Evolutionary conservation across 2,888 invertebrate genomes (phyloP).

Genomic region (Scaptomyza flava): DNA sequence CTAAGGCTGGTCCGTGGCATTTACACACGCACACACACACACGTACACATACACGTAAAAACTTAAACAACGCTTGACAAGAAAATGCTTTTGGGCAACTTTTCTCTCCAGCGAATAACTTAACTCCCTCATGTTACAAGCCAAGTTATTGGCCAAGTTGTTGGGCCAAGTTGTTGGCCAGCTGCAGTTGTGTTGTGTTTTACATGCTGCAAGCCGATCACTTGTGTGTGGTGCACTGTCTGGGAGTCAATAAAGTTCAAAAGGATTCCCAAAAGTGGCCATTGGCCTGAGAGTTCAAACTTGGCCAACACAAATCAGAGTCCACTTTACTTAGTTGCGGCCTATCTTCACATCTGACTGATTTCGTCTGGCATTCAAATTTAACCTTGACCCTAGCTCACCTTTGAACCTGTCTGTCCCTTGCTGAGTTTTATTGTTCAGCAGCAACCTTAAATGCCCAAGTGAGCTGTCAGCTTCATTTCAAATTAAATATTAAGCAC

Average conservation of each 20-base stretch:
- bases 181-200: slow-evolving; percentile 31
- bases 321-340: background rate
- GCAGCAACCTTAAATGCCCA: slow-evolving; percentile 14
- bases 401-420: slow-evolving; percentile 59
- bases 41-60: slow-evolving; percentile 29
- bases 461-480: slow-evolving; percentile 34
- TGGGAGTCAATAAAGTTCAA: slow-evolving; percentile 51
- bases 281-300: slow-evolving; percentile 10
- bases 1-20: slow-evolving; percentile 70
- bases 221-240: background rate
- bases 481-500: slow-evolving; percentile 64
- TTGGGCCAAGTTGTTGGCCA: slow-evolving; percentile 24
- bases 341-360: background rate
- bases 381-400: slow-evolving; percentile 54
- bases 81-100: slow-evolving; percentile 73
- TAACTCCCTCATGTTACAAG: slow-evolving; percentile 16
- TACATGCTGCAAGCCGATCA: slow-evolving; percentile 36
- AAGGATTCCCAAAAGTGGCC: slow-evolving; percentile 26
- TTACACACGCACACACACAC: slow-evolving; percentile 10
- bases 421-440: background rate
- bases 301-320: slow-evolving; percentile 19
- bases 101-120: slow-evolving; percentile 47
- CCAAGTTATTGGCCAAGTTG: slow-evolving; percentile 1
- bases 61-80: slow-evolving; percentile 68
- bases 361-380: slow-evolving; percentile 23